Base-by-base conservation (phyloP, 1,140 invertebrate genomes). In the Papilio glaucus region DNA sequence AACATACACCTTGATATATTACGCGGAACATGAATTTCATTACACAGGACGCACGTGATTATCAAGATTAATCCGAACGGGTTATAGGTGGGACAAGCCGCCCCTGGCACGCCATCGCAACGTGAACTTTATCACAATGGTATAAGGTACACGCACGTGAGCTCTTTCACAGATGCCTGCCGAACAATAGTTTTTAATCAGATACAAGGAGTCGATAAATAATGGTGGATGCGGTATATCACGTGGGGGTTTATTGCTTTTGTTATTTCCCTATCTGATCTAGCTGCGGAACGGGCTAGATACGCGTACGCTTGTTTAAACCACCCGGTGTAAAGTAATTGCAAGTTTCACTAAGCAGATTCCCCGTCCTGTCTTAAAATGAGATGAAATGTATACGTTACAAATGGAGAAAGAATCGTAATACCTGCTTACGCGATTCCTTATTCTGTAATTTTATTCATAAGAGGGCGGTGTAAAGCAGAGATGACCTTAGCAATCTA, bases 1-100 rank as follows among this genome's bases (percentile, higher is more conserved):
- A 29, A 39, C n/a, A 57, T 53, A 70, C 63, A 60, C 29, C 10
- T n/a, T 39, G 41, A 65, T 60, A 71, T 67, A 49, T 65, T 67
- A 72, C 70, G 62, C 67, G 67, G 37, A 42, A 75, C 75, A 72
- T 74, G 75, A 77, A 77, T 79, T 78, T 77, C 77, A 77, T 75
- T 77, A 75, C 49, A 68, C 13, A 4, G 60, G 57, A 73, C 68
- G 61, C 15, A 29, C 7, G 41, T 60, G 72, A 62, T 69, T 71
- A 49, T 33, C 63, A 70, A 73, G 49, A 79, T 75, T 77, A 77
- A 77, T 77, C 57, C 53, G 38, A 39, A 61, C 33, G 60, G 39
- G 42, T 57, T 62, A 45, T n/a, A 68, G 33, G 61, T n/a, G 39
- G 41, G 41, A 68, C 39, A 29, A 68, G 57, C 4, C 15, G 57